Conservation (phyloP, 2,113 vertebrate genomes). For the Empidonax traillii region DNA sequence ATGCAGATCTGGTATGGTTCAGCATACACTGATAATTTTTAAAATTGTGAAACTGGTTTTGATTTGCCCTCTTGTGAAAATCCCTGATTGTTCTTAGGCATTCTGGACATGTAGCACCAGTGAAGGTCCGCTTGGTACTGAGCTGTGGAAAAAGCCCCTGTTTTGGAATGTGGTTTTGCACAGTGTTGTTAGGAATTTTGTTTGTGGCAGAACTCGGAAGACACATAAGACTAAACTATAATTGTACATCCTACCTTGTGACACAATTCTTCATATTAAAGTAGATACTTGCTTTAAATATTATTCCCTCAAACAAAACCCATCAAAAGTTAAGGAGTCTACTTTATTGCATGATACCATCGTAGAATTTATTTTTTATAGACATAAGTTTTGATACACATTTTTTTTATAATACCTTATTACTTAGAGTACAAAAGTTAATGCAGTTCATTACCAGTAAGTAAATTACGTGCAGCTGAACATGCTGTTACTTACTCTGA, state of each 20-base stretch:
- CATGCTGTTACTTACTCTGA: neutral
- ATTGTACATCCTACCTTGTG: neutral
- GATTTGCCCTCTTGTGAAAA: neutral
- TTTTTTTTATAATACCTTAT: neutral
- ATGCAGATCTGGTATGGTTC: neutral
- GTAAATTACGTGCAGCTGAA: neutral
- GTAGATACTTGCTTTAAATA: neutral
- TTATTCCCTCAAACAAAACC: neutral
- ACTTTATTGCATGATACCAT: neutral
- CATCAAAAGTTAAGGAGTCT: neutral
- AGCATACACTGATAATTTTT: neutral
- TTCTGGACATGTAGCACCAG: neutral
- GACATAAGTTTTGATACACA: fast-evolving
- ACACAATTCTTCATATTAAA: neutral
- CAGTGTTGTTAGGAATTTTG: neutral
- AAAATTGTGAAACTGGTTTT: neutral
- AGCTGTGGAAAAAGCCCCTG: neutral
- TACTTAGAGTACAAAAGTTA: neutral
- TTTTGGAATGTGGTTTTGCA: neutral
- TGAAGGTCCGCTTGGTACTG: neutral
- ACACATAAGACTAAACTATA: neutral
- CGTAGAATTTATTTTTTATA: neutral
- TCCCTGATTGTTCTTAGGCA: neutral
- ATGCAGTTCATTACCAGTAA: neutral
- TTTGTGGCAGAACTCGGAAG: neutral